Evolutionary conservation across 1,140 invertebrate genomes (phyloP).

Genomic region (Babylonia areolata): DNA sequence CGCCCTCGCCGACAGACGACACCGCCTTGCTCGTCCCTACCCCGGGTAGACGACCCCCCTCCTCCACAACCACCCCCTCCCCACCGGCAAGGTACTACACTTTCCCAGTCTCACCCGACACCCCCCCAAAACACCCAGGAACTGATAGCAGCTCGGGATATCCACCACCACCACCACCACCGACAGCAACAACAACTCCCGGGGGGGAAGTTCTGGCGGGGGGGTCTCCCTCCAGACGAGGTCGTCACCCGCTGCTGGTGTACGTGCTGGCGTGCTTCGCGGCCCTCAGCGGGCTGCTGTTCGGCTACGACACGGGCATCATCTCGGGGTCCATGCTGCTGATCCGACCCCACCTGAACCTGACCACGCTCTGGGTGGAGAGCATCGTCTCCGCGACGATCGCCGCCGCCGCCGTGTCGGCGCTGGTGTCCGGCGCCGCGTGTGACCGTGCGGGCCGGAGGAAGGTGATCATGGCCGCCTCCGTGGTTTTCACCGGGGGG

Average conservation of each 20-base stretch:
- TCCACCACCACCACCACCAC: no score
- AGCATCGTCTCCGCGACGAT: conserved; percentile 67
- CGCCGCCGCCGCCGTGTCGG: conserved; percentile 66
- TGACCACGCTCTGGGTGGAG: conserved; percentile 63
- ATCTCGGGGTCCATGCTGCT: conserved; percentile 82
- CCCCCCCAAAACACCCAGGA: neutral
- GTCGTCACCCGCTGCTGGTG: conserved; percentile 50
- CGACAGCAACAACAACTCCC: neutral
- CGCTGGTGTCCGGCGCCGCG: conserved; percentile 60
- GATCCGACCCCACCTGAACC: conserved; percentile 60
- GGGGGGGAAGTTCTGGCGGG: no score
- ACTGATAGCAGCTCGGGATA: no score
- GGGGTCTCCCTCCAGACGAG: conserved; percentile 36
- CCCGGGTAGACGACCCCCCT: neutral
- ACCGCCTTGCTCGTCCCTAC: neutral
- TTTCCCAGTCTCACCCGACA: neutral
- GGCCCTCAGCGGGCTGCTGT: conserved; percentile 80
- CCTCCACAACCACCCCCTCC: neutral
- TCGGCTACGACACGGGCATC: conserved; percentile 84
- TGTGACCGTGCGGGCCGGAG: conserved; percentile 64
- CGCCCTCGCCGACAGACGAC: neutral
- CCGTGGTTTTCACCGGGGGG: conserved; percentile 65
- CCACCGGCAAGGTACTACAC: neutral
- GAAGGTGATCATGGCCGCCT: conserved; percentile 65
- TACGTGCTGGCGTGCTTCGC: conserved; percentile 69